Conservation (phyloP, 2,113 vertebrate species). For the Meriones unguiculatus region DNA sequence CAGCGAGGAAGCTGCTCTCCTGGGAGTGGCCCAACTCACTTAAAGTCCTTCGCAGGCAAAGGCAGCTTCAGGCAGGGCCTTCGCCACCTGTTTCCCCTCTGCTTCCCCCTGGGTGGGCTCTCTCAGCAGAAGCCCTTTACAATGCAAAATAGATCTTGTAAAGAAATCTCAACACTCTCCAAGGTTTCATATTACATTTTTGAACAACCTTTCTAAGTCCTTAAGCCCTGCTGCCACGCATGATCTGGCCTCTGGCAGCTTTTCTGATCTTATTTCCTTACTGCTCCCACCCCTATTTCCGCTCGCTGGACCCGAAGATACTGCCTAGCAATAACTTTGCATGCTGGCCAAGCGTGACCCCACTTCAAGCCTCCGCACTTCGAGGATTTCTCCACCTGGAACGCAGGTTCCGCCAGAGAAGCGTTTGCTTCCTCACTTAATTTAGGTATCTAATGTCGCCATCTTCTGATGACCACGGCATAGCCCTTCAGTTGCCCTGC, state of each 20-base stretch:
- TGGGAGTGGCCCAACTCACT: neutral
- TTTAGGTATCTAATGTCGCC: neutral
- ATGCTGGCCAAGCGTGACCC: neutral
- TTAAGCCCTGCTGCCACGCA: neutral
- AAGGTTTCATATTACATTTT: neutral
- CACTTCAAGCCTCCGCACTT: neutral
- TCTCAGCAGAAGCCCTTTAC: neutral
- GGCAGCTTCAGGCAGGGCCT: neutral
- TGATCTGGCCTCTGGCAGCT: neutral
- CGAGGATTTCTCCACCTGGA: neutral
- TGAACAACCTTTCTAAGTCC: neutral
- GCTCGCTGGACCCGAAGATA: neutral
- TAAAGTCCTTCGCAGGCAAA: neutral
- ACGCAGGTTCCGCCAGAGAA: neutral
- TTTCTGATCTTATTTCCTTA: constrained; percentile 2
- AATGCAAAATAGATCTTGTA: neutral
- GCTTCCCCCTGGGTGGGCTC: neutral
- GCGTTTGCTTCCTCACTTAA: neutral
- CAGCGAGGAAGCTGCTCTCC: neutral
- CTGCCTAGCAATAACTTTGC: neutral
- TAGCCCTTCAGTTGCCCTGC: neutral
- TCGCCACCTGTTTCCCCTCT: neutral
- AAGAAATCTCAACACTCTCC: neutral
- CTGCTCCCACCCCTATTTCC: neutral
- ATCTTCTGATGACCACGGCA: neutral